Evolutionary conservation across 2,113 vertebrate genomes (phyloP).

Genomic region (Myotis davidii): DNA sequence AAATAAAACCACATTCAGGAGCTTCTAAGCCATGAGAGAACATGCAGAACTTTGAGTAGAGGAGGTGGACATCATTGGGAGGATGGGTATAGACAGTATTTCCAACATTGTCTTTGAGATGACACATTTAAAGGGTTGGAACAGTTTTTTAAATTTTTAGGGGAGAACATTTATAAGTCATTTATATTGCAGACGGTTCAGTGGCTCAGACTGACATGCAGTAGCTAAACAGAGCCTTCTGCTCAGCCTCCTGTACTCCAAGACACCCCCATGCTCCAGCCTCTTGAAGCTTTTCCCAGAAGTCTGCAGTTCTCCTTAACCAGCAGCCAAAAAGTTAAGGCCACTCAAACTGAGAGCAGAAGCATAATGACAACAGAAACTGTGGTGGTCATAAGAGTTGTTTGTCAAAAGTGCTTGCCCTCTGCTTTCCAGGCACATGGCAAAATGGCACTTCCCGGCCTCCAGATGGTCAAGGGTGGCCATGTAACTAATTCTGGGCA

Average conservation of each 20-base stretch:
- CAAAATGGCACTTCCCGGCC: background rate
- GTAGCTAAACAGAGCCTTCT: conserved; percentile 21
- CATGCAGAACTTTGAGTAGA: background rate
- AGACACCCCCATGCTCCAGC: background rate
- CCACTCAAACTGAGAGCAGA: background rate
- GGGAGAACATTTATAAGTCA: background rate
- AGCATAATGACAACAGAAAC: background rate
- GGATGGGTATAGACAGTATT: background rate
- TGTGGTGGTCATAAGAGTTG: background rate
- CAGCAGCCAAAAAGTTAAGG: conserved; percentile 1
- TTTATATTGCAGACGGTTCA: background rate
- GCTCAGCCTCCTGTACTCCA: background rate
- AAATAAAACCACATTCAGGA: background rate
- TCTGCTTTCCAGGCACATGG: background rate
- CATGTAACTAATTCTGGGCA: background rate
- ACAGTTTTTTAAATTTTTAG: background rate
- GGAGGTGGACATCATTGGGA: background rate
- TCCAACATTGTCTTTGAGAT: background rate
- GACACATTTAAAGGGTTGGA: background rate
- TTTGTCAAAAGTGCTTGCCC: background rate
- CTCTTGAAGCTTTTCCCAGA: background rate
- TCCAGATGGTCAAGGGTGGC: background rate
- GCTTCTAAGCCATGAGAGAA: background rate
- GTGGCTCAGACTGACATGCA: background rate
- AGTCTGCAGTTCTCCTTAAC: background rate